These are phyloP conservation scores for Prunella strophiata DNA, from an alignment of 2,797 vertebrate genomes.

Conservation along the genomic window DNA sequence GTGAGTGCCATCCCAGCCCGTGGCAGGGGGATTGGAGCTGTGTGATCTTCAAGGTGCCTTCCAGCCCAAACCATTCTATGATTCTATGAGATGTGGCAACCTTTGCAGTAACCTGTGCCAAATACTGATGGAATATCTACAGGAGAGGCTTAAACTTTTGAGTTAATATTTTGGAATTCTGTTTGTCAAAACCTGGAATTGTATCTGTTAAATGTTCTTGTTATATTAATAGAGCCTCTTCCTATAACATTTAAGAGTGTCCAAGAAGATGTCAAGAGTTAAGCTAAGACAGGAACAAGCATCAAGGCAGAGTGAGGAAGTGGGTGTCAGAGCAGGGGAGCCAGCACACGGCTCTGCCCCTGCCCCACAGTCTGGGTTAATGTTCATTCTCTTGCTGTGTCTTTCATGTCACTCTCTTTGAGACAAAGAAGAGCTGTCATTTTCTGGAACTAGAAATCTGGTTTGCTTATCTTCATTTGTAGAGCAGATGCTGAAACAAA, in stretches of 20 bases:
- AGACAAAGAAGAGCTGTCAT: background rate
- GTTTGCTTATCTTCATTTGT: conserved; percentile 16
- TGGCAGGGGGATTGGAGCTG: background rate
- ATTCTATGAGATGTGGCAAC: background rate
- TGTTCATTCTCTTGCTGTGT: background rate
- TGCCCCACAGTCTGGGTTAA: background rate
- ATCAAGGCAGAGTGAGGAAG: background rate
- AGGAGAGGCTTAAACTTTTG: background rate
- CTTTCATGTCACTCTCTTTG: background rate
- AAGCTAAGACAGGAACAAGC: background rate
- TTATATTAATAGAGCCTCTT: background rate
- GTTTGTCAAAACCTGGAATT: background rate
- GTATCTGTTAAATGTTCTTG: background rate
- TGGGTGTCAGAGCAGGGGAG: background rate
- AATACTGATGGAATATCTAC: background rate
- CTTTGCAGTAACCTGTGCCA: background rate
- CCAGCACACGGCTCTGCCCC: background rate
- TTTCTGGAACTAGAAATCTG: background rate
- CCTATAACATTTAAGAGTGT: background rate
- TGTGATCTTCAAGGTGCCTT: background rate
- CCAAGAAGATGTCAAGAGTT: background rate
- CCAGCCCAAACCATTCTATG: background rate
- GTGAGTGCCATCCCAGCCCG: background rate
- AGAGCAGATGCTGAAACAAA: conserved; percentile 44
- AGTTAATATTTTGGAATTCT: background rate